A percentile compares a stretch with the other conserved stretches of the same genome.
Evolutionary conservation across 1,140 invertebrate genomes (phyloP).

Genomic region (Drosophila pandora): DNA sequence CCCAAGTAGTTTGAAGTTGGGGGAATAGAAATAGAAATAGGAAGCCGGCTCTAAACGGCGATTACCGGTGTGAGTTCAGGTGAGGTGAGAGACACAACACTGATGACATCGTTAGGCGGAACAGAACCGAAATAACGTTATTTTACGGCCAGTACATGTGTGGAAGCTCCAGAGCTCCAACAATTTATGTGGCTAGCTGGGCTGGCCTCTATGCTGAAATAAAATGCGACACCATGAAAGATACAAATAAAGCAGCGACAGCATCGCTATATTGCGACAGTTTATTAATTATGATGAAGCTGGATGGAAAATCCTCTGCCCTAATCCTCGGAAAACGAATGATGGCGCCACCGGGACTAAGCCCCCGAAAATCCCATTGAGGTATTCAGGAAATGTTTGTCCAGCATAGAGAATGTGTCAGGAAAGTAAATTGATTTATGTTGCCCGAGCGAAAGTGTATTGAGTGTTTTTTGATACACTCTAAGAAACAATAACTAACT

Average conservation of each 20-base stretch:
- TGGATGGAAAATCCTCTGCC: constrained; percentile 30
- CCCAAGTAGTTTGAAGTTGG: constrained; percentile 47
- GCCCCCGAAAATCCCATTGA: constrained; percentile 29
- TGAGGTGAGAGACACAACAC: constrained; percentile 23
- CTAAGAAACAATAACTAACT: background rate
- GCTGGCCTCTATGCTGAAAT: constrained; percentile 25
- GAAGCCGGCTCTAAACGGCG: constrained; percentile 68
- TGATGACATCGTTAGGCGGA: constrained; percentile 60
- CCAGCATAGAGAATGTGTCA: constrained; percentile 33
- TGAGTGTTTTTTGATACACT: background rate
- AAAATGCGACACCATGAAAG: constrained; percentile 40
- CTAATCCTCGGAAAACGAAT: constrained; percentile 64
- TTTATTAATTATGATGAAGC: constrained; percentile 77
- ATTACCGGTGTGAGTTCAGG: constrained; percentile 38
- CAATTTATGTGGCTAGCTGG: constrained; percentile 55
- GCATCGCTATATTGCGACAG: constrained; percentile 17
- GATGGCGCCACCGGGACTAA: constrained; percentile 65
- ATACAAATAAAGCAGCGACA: constrained; percentile 14
- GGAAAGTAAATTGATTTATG: constrained; percentile 62
- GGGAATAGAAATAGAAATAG: background rate
- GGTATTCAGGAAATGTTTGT: constrained; percentile 37
- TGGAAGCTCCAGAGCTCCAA: constrained; percentile 26
- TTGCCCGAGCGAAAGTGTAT: constrained; percentile 7
- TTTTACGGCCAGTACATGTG: constrained; percentile 71
- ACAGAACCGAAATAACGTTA: constrained; percentile 58